Evolutionary conservation across 2,797 vertebrate genomes (phyloP).

Genomic region (Adrianichthys oophorus): DNA sequence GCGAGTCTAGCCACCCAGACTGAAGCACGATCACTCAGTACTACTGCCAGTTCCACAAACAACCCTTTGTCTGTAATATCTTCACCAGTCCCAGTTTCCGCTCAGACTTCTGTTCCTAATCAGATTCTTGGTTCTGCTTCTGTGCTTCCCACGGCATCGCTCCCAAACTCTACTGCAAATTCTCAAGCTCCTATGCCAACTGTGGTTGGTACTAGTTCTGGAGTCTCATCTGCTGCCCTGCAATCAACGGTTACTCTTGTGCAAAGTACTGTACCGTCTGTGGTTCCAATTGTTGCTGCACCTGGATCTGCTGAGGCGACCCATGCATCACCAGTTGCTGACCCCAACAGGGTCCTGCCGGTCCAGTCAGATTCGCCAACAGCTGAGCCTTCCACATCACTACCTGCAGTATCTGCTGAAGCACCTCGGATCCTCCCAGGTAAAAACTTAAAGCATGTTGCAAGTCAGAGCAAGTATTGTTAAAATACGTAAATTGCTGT

Average conservation of each 20-base stretch:
- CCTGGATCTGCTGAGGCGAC: slow-evolving; percentile 55
- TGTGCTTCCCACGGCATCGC: slow-evolving; percentile 36
- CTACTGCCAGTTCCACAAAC: slow-evolving; percentile 41
- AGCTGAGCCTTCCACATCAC: slow-evolving; percentile 40
- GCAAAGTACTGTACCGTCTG: slow-evolving; percentile 62
- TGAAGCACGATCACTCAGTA: slow-evolving; percentile 44
- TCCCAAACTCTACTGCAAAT: slow-evolving; percentile 42
- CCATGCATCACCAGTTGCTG: slow-evolving; percentile 47
- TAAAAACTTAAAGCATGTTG: slow-evolving; percentile 38
- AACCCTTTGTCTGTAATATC: slow-evolving; percentile 47
- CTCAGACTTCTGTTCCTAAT: slow-evolving; percentile 43
- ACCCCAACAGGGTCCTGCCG: slow-evolving; percentile 30
- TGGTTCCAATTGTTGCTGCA: slow-evolving; percentile 57
- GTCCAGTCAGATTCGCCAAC: slow-evolving; percentile 48
- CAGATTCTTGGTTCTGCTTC: slow-evolving; percentile 45
- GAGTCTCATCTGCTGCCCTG: slow-evolving; percentile 52
- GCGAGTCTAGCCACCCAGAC: slow-evolving; percentile 50
- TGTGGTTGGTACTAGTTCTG: slow-evolving; percentile 41
- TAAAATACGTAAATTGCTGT: neutral
- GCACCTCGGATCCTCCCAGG: slow-evolving; percentile 61
- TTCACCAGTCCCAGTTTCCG: slow-evolving; percentile 44
- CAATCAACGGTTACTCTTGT: slow-evolving; percentile 51
- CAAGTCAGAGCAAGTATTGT: neutral
- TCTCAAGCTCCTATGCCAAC: slow-evolving; percentile 53
- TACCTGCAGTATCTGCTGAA: slow-evolving; percentile 43